These are phyloP conservation scores for Brachyalestes nurse DNA, from an alignment of 2,797 vertebrate species.

Conservation along the genomic window DNA sequence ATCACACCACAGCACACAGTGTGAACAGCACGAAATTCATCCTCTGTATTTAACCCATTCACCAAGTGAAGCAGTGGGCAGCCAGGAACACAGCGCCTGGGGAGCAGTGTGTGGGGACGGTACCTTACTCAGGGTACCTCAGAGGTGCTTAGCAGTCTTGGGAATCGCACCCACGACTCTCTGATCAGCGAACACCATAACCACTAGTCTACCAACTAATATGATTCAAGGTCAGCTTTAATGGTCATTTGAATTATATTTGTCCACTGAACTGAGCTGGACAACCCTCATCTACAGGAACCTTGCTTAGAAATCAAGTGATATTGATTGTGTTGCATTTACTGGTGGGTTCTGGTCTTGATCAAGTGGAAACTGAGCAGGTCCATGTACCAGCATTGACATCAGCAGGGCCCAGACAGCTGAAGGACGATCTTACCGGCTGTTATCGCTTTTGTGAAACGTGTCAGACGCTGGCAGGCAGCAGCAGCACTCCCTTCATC, in stretches of 20 bases:
- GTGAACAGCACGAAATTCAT: too few relatives aligned
- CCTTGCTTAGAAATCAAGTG: background rate
- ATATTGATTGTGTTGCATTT: background rate
- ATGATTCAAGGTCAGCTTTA: background rate
- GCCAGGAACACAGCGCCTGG: too few relatives aligned
- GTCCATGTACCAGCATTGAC: conserved; percentile 53
- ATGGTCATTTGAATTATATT: background rate
- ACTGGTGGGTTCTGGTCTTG: conserved; percentile 2
- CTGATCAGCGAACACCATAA: too few relatives aligned
- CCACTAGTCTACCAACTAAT: background rate
- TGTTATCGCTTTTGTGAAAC: conserved; percentile 80
- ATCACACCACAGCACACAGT: too few relatives aligned
- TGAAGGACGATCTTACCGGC: conserved; percentile 72
- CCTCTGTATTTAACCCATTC: too few relatives aligned
- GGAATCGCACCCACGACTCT: too few relatives aligned
- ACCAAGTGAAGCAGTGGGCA: too few relatives aligned
- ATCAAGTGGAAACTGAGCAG: conserved; percentile 27
- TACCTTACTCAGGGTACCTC: too few relatives aligned
- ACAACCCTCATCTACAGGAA: background rate
- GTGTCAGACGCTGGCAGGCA: conserved; percentile 79
- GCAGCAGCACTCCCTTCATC: conserved; percentile 74
- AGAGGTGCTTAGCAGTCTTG: too few relatives aligned
- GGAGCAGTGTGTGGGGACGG: too few relatives aligned
- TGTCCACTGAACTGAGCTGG: background rate
- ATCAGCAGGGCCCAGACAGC: conserved; percentile 63